A percentile compares a stretch with the other conserved stretches of the same genome.
These are phyloP conservation scores for Malthinus seriepunctatus DNA, from an alignment of 2,888 invertebrate genomes.

Conservation along the genomic window DNA sequence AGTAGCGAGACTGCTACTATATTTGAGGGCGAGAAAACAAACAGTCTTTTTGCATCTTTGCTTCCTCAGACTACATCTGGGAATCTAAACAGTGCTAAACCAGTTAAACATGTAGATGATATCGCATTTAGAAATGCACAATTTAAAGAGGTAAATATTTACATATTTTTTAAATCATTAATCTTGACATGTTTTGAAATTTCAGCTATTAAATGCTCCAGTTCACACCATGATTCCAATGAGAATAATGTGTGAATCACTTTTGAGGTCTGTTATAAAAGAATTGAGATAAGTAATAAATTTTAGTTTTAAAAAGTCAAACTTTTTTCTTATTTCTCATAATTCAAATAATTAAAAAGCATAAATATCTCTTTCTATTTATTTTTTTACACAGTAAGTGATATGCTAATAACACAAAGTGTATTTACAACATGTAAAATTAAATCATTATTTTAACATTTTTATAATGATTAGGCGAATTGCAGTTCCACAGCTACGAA, in stretches of 20 bases:
- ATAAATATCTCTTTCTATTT: too few species aligned
- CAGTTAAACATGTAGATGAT: slow-evolving; percentile 39
- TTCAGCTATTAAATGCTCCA: slow-evolving; percentile 48
- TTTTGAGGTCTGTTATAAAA: slow-evolving; percentile 45
- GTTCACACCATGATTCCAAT: slow-evolving; percentile 50
- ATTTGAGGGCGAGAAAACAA: slow-evolving; percentile 28
- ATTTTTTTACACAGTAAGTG: slow-evolving; percentile 22
- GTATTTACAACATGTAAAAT: slow-evolving; percentile 33
- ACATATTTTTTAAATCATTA: background rate
- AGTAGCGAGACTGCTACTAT: slow-evolving; percentile 26
- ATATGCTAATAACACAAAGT: slow-evolving; percentile 44
- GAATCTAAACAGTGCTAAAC: slow-evolving; percentile 11
- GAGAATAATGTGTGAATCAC: slow-evolving; percentile 42
- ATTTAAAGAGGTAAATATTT: slow-evolving; percentile 39
- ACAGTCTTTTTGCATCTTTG: slow-evolving; percentile 41
- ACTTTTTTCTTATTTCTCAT: too few species aligned
- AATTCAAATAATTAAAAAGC: too few species aligned
- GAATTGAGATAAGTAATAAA: slow-evolving; percentile 30
- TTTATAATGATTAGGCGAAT: background rate
- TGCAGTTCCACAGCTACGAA: background rate
- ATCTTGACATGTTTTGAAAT: background rate
- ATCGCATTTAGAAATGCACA: slow-evolving; percentile 38
- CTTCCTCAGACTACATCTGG: slow-evolving; percentile 34
- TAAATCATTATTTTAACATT: slow-evolving; percentile 6
- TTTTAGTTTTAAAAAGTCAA: too few species aligned